Evolutionary conservation across 2,113 vertebrate genomes (phyloP).

Genomic region (Pelodiscus sinensis): DNA sequence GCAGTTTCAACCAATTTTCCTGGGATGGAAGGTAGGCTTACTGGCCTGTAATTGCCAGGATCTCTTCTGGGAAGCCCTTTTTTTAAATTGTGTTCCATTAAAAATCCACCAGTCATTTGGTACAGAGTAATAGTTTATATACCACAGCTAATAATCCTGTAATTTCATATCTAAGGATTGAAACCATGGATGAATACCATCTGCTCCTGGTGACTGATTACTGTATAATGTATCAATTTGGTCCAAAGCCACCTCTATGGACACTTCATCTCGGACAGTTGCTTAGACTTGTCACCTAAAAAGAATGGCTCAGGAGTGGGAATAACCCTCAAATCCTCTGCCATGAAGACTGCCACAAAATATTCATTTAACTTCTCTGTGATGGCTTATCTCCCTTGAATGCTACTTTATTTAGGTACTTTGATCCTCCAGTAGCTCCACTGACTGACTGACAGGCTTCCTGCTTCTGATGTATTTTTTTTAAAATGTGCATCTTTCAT

Average conservation of each 20-base stretch:
- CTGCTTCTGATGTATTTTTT: background rate
- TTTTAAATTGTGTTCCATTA: background rate
- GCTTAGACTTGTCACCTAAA: too few species aligned
- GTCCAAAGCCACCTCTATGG: background rate
- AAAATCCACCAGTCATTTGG: background rate
- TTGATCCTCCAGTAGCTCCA: background rate
- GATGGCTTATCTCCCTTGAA: background rate
- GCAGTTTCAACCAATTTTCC: background rate
- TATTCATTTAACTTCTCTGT: background rate
- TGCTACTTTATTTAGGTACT: background rate
- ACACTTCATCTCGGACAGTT: background rate
- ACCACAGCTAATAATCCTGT: background rate
- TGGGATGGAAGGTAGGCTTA: background rate
- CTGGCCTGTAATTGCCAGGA: background rate
- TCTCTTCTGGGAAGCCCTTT: background rate
- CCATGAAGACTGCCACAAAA: too few species aligned
- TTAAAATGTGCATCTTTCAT: too few species aligned
- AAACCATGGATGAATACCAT: background rate
- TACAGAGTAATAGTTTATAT: background rate
- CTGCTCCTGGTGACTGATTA: background rate
- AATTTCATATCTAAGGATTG: background rate
- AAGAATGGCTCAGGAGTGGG: too few species aligned
- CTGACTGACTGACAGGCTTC: background rate
- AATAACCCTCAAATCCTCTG: too few species aligned
- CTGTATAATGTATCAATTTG: background rate